Evolutionary conservation across 2,797 vertebrate species (phyloP).

Genomic region (Cuniculus paca): DNA sequence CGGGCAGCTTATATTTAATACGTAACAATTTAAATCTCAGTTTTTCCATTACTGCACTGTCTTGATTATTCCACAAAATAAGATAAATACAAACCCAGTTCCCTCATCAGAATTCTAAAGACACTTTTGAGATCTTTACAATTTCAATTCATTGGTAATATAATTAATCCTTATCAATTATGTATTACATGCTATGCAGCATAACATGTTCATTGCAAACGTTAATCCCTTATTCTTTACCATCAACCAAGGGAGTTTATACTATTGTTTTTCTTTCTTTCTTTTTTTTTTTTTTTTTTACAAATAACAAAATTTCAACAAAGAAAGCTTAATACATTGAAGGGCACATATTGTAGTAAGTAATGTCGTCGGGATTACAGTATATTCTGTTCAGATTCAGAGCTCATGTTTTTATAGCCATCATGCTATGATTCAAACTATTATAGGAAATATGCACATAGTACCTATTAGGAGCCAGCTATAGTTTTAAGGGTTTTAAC

Average conservation of each 20-base stretch:
- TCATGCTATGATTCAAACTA: not conserved
- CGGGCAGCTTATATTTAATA: not conserved
- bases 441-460: not conserved
- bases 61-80: not conserved
- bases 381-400: not conserved
- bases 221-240: not conserved
- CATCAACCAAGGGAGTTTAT: not conserved
- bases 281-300: not conserved
- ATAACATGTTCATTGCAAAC: not conserved
- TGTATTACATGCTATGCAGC: not conserved
- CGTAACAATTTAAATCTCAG: not conserved
- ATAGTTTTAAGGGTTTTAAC: not conserved
- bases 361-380: not conserved
- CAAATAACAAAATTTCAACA: not conserved
- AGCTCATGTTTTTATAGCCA: not conserved
- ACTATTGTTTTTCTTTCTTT: not conserved
- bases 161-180: not conserved
- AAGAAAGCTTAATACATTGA: not conserved
- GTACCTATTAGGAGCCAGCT: not conserved
- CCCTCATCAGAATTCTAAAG: not conserved
- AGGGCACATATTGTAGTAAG: not conserved
- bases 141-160: not conserved
- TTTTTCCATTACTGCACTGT: not conserved
- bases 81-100: not conserved
- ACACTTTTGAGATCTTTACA: not conserved